These are phyloP conservation scores for Gila robusta DNA, from an alignment of 2,797 vertebrate species.

Conservation along the genomic window DNA sequence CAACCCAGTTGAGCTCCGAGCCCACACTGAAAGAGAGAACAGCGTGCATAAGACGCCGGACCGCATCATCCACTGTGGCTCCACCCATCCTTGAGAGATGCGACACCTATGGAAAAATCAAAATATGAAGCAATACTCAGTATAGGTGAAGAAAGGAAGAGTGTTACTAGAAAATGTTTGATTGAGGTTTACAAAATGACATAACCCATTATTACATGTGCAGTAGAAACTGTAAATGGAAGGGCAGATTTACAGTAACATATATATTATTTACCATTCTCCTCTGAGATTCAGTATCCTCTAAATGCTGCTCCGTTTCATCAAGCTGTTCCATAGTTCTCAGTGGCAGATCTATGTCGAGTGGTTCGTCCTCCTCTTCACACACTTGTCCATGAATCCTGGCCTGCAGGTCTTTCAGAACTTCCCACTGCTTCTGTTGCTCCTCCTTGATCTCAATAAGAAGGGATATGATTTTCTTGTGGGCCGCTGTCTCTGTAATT, in stretches of 20 bases:
- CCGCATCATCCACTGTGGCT: conserved; percentile 71
- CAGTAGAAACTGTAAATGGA: neutral
- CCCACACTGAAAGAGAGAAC: conserved; percentile 72
- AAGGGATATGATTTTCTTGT: conserved; percentile 69
- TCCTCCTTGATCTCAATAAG: conserved; percentile 74
- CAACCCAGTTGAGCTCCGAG: conserved; percentile 74
- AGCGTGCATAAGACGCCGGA: conserved; percentile 70
- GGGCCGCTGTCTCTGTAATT: conserved; percentile 64
- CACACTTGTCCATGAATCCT: conserved; percentile 65
- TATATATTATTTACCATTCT: conserved; percentile 62
- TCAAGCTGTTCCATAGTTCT: conserved; percentile 72
- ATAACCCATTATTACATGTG: neutral
- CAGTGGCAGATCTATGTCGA: conserved; percentile 71
- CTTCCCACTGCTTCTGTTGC: conserved; percentile 71
- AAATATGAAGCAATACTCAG: neutral
- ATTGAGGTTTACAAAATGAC: neutral
- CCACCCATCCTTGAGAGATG: conserved; percentile 73
- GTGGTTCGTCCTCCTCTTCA: conserved; percentile 67
- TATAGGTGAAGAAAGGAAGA: neutral
- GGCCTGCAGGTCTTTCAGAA: conserved; percentile 72
- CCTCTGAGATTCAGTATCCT: conserved; percentile 66
- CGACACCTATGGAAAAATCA: conserved; percentile 64
- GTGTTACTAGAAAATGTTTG: neutral
- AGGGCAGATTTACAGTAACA: neutral
- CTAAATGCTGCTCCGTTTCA: conserved; percentile 68